phyloP scores from a whole-genome alignment of 2,113 vertebrate species.

The Sapajus apella region DNA sequence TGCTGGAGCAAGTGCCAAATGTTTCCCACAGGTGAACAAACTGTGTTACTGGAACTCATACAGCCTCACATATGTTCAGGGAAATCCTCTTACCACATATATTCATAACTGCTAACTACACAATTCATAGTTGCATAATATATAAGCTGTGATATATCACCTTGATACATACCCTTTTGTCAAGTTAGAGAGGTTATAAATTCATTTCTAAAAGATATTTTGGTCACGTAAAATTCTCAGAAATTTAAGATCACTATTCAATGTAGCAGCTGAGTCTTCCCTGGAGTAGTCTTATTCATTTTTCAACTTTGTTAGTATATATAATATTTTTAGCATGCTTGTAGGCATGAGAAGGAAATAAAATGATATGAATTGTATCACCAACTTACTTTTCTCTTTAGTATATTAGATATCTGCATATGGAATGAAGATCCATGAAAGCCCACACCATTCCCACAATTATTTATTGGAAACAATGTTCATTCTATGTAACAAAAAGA shows the following conservation, averaged over 20 bases:
- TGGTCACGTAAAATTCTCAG: constrained; percentile 5
- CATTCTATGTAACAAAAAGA: constrained; percentile 77
- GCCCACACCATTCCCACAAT: constrained; percentile 80
- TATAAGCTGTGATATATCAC: not conserved
- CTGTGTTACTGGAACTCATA: not conserved
- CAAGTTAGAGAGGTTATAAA: not conserved
- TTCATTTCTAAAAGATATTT: constrained; percentile 44
- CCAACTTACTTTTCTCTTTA: constrained; percentile 62
- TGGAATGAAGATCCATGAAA: constrained; percentile 79
- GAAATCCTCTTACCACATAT: not conserved
- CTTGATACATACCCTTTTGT: not conserved
- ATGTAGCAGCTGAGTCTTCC: not conserved
- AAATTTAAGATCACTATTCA: constrained; percentile 22
- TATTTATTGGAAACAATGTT: constrained; percentile 80
- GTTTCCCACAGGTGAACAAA: not conserved
- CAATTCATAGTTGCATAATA: not conserved
- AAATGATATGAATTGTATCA: constrained; percentile 74
- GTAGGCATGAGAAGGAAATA: constrained; percentile 52
- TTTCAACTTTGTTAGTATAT: not conserved
- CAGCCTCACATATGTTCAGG: not conserved
- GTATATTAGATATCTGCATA: constrained; percentile 76
- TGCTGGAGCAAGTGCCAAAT: not conserved
- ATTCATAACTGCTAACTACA: not conserved
- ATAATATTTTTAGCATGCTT: not conserved
- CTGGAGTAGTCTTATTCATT: not conserved